Evolutionary conservation across 2,797 vertebrate genomes (phyloP), one percentile per base, ranked within the genome.

Genomic region (Meriones psammophilus): DNA sequence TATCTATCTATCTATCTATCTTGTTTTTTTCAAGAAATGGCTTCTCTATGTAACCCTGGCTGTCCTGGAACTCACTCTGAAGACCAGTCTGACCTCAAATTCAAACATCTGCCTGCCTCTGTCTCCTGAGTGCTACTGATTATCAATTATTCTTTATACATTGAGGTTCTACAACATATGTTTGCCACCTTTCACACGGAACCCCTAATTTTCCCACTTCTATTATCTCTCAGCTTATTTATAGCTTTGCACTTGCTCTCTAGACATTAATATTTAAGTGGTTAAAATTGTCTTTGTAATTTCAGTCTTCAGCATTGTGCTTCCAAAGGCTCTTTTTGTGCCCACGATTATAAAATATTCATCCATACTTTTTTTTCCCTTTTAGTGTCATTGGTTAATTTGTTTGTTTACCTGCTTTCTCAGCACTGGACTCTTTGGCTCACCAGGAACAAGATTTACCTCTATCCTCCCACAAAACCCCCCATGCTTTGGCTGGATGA

Each of bases 91-190:
- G 17, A 36, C 39, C 60, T 46, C 9, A 0, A 66, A 33, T 28
- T 66, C 15, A 84, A 8, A 46, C 26, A 66, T 64, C 60, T 4
- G 0, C 26, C 8, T 66, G 60, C 60, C 17, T 84, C 39, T 84
- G 9, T 39, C 39, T 46, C 81, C 39, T 4, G 13, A 33, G 8
- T 66, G 0, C 39, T 64, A 42, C 68, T 80, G 36, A 73, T 84
- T 50, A 73, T 54, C 39, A 42, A 81, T 78, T 56, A 36, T 58
- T 94, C 46, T 95, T 91, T 89, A 62, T 54, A 96, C 83, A 64
- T 77, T 30, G 93, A 84, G 64, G 54, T 24, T 46, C 22, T 33
- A 26, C 0, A 1, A 2, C n/a, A 68, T 42, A 76, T 14, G 1
- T 84, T 62, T 92, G 78, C 76, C 62, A 28, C 26, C 30, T 86